Conservation (phyloP, 2,888 invertebrate genomes). For the Megamerina dolium region DNA sequence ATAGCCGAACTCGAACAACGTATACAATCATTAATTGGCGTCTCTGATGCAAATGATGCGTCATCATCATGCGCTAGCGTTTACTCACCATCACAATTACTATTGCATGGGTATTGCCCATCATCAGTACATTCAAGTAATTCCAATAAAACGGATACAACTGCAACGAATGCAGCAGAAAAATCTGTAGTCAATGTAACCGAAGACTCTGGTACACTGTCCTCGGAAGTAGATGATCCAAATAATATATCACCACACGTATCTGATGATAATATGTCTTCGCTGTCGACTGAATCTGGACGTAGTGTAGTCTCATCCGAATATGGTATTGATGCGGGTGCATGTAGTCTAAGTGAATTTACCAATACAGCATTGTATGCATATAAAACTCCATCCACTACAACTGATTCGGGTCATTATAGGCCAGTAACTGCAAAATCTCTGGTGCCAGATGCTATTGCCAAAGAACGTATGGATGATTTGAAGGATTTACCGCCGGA, state of each 20-base stretch:
- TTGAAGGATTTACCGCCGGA: conserved; percentile 55
- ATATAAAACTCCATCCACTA: conserved; percentile 35
- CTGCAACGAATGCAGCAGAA: conserved; percentile 21
- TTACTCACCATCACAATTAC: conserved; percentile 55
- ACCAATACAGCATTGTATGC: conserved; percentile 29
- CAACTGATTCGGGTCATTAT: conserved; percentile 34
- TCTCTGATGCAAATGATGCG: conserved; percentile 26
- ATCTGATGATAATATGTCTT: conserved; percentile 41
- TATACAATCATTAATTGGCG: conserved; percentile 58
- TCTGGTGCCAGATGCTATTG: conserved; percentile 37
- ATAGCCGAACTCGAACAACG: conserved; percentile 77
- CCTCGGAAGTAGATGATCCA: conserved; percentile 35
- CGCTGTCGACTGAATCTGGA: conserved; percentile 45
- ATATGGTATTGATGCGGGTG: conserved; percentile 35
- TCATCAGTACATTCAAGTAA: conserved; percentile 51
- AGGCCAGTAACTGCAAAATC: neutral
- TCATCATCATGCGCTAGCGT: conserved; percentile 24
- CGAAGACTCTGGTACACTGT: conserved; percentile 40
- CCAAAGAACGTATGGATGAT: conserved; percentile 49
- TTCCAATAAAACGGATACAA: conserved; percentile 30
- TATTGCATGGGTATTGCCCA: conserved; percentile 59
- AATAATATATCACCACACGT: conserved; percentile 28
- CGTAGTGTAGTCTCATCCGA: conserved; percentile 45
- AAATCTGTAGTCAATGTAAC: conserved; percentile 46
- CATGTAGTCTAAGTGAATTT: conserved; percentile 27